These are phyloP conservation scores for Phyllopteryx taeniolatus DNA, from an alignment of 2,113 vertebrate species.

Conservation along the genomic window DNA sequence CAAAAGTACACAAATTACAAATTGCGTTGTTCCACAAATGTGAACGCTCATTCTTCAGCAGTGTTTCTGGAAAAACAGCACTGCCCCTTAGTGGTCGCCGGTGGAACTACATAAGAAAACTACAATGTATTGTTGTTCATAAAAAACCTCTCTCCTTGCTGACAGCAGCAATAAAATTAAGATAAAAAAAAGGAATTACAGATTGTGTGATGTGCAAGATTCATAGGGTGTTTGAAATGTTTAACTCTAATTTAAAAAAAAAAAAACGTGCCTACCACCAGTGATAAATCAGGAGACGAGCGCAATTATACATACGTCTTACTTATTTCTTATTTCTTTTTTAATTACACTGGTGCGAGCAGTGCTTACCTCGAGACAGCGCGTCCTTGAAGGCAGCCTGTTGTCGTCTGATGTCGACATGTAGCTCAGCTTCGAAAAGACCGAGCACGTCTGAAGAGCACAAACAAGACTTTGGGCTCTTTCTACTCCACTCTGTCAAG, in stretches of 20 bases:
- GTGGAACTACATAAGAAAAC: constrained; percentile 14
- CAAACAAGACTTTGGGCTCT: background rate
- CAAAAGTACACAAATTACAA: background rate
- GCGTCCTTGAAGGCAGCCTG: background rate
- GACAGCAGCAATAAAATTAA: background rate
- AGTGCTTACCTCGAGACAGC: background rate
- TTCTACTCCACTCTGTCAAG: background rate
- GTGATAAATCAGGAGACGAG: no score
- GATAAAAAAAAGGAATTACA: background rate
- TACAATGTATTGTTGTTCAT: background rate
- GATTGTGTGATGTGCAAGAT: background rate
- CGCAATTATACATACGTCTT: no score
- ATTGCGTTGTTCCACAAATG: background rate
- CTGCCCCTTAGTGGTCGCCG: constrained; percentile 52
- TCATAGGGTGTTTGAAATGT: background rate
- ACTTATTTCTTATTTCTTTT: no score
- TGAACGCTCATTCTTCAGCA: background rate
- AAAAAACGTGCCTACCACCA: no score
- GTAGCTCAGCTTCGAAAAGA: background rate
- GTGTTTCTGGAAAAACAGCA: constrained; percentile 37
- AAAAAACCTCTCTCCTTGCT: background rate
- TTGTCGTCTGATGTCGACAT: background rate
- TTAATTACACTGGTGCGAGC: background rate
- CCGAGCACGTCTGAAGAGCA: background rate
- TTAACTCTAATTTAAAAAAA: background rate